A percentile compares a stretch with the other conserved stretches of the same genome.
Evolutionary conservation across 1,140 invertebrate genomes (phyloP).

Genomic region (Lysiphlebus fabarum): DNA sequence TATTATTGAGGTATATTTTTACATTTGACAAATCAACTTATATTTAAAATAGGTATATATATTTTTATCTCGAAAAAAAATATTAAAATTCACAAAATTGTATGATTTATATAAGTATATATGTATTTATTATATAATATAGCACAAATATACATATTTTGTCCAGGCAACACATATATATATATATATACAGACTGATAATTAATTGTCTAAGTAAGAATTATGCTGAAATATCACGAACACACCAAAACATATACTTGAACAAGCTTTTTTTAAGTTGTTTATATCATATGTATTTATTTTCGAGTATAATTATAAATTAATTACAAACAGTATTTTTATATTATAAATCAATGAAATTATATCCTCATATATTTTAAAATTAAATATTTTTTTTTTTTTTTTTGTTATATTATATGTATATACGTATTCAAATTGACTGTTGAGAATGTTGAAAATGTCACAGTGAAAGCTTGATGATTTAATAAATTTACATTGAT

Average conservation of each 20-base stretch:
- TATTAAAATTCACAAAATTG: slow-evolving; percentile 36
- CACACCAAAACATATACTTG: slow-evolving; percentile 25
- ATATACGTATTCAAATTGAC: neutral
- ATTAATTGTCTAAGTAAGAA: slow-evolving; percentile 49
- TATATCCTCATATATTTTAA: too few relatives aligned
- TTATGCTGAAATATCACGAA: slow-evolving; percentile 50
- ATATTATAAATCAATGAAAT: too few relatives aligned
- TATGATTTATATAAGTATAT: too few relatives aligned
- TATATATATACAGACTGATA: slow-evolving; percentile 44
- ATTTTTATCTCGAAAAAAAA: too few relatives aligned
- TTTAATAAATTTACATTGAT: slow-evolving; percentile 23
- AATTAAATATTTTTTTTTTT: too few relatives aligned
- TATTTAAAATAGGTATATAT: too few relatives aligned
- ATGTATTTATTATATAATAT: too few relatives aligned
- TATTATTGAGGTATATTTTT: neutral
- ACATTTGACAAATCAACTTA: slow-evolving; percentile 20
- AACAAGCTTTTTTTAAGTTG: neutral
- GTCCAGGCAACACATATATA: slow-evolving; percentile 42
- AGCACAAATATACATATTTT: too few relatives aligned
- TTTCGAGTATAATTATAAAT: neutral
- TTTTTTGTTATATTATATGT: neutral
- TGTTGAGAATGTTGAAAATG: slow-evolving; percentile 19
- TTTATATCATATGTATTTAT: neutral
- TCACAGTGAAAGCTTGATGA: slow-evolving; percentile 20
- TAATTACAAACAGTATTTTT: too few relatives aligned